Base-by-base conservation (phyloP, 2,888 invertebrate genomes). In the Archaeoteleia sp. region DNA sequence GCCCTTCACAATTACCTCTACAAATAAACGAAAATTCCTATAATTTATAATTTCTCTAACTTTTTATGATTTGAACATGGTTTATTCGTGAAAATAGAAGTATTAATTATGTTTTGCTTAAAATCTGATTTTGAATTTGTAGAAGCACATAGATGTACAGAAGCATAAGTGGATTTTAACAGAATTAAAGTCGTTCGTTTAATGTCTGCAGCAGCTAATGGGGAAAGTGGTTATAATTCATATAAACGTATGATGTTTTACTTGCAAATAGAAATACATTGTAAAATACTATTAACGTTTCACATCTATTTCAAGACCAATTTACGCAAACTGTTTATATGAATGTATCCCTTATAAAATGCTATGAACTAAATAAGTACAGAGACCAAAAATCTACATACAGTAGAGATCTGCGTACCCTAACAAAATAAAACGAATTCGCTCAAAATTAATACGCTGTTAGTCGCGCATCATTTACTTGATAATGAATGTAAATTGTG, bases 81-180 rank as follows among this genome's bases (percentile, higher is more conserved):
- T 51, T 45, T 29, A 29, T 29, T 29, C 29, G 8, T 2, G 29
- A 29, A 29, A 29, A 29, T 29, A 29, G 3, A 2, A 29, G 29
- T 8, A 29, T 29, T 45, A 20, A 25, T 23, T 37, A 27, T 39
- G 46, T 53, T 51, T 30, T 13, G 61, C 53, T 1, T 45, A 46
- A 61, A 46, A 39, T 27, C 34, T 35, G 58, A 49, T 43, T 61
- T 45, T 15, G 10, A n/a, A 10, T 53, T 53, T 45, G 32, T 29
- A 51, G 35, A 49, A 51, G 39, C 39, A 39, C 49, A 53, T 39
- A 15, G 39, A 61, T 53, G 45, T 53, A 45, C 49, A 53, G 51
- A 61, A 61, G 53, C 61, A 53, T 61, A 61, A 53, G 61, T 35
- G 61, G 53, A 61, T 61, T 61, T 61, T 45, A 45, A 61, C 45